Percentiles rank a stretch among this genome's conserved stretches.
These are phyloP conservation scores for Cactoblastis cactorum DNA, from an alignment of 2,888 invertebrate species.

Conservation along the genomic window DNA sequence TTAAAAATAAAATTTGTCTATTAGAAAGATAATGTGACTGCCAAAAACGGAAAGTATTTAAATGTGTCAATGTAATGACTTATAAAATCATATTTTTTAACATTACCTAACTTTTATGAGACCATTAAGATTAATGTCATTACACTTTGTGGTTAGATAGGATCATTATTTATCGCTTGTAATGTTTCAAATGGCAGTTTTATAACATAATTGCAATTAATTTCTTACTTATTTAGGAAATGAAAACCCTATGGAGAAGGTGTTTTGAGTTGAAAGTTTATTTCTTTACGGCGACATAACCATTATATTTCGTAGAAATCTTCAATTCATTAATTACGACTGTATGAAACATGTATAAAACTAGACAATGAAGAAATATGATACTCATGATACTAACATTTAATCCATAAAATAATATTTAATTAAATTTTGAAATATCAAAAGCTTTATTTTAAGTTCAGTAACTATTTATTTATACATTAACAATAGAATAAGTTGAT, in stretches of 20 bases:
- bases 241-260: background rate
- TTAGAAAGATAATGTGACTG: slow-evolving; percentile 50
- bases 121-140: background rate
- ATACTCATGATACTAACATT: slow-evolving; percentile 12
- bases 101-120: slow-evolving; percentile 4
- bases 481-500: slow-evolving; percentile 13
- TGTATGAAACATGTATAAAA: slow-evolving; percentile 1
- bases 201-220: background rate
- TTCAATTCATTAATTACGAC: background rate
- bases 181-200: background rate
- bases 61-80: slow-evolving; percentile 43
- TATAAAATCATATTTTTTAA: slow-evolving; percentile 37
- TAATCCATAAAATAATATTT: slow-evolving; percentile 20
- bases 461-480: slow-evolving; percentile 20
- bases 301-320: too few species aligned
- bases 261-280: background rate
- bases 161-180: background rate
- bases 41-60: slow-evolving; percentile 66
- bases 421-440: slow-evolving; percentile 13
- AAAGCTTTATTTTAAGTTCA: slow-evolving; percentile 15
- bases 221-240: background rate
- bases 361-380: slow-evolving; percentile 12
- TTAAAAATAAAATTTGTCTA: background rate
- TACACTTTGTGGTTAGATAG: background rate
- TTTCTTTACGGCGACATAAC: background rate